A percentile compares a stretch with the other conserved stretches of the same genome.
Conservation (phyloP, 1,140 invertebrate species). For the Battus philenor region DNA sequence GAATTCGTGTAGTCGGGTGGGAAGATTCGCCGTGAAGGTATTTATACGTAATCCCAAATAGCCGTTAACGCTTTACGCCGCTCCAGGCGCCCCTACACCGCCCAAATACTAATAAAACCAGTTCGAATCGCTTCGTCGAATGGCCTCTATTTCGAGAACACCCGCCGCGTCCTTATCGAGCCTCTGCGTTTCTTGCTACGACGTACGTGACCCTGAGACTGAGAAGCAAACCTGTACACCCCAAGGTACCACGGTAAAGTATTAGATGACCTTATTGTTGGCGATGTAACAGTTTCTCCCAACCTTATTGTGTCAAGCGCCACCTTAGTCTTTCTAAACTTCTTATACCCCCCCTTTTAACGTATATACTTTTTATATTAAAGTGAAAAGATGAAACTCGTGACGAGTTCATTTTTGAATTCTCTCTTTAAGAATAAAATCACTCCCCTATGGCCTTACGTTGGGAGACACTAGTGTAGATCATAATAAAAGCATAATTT, state of each 20-base stretch:
- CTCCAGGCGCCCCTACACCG: slow-evolving; percentile 34
- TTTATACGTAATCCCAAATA: slow-evolving; percentile 14
- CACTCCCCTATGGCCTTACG: too few species aligned
- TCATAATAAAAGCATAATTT: too few species aligned
- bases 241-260: not conserved
- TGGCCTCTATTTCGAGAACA: slow-evolving; percentile 59
- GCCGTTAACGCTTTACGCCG: slow-evolving; percentile 33
- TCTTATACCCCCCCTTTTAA: too few species aligned
- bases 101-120: slow-evolving; percentile 45
- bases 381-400: too few species aligned
- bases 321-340: too few species aligned
- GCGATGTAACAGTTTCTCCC: too few species aligned
- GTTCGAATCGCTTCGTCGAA: slow-evolving; percentile 56
- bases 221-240: slow-evolving; percentile 1
- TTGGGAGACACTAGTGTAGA: too few species aligned
- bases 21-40: slow-evolving; percentile 4
- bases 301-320: too few species aligned
- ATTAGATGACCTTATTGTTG: not conserved
- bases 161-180: slow-evolving; percentile 48
- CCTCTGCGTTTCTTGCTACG: slow-evolving; percentile 22
- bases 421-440: too few species aligned
- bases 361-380: too few species aligned
- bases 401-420: too few species aligned
- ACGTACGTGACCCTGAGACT: slow-evolving; percentile 16
- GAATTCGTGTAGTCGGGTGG: too few species aligned